Evolutionary conservation across 1,140 invertebrate species (phyloP), one percentile per base, ranked within the genome.

Genomic region (Ctenoplectra terminalis): DNA sequence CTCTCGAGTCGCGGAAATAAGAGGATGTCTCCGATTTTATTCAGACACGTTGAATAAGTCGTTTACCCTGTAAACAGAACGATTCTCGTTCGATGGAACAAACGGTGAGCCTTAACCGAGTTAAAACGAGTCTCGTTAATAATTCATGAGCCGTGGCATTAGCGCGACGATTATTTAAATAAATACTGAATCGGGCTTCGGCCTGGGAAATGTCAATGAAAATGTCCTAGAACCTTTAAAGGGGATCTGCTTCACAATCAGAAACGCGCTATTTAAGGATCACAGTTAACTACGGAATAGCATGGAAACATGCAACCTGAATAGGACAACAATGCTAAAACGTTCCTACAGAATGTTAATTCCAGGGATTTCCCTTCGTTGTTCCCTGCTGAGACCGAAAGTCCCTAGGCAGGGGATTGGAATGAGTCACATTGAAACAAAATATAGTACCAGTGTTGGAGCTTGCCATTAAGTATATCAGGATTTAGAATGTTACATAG

Each of bases 41-140:
- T 54, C 77, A 40, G 26, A 40, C 34, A 52, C 46, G 26, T 52
- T 80, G 48, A 80, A 80, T 80, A 72, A 80, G 70, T 80, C 69
- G 70, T 80, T 80, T 73, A 80, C 58, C 69, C 26, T 72, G 77
- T 40, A 50, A 73, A 72, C 76, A 79, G 46, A 29, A 8, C 17
- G 8, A 4, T 20, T 9, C 29, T 31, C 26, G 31, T 20, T 2
- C 17, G 23, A 23, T 3, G 46, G 37, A 17, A 73, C 77, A 61
- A 63, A 50, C 58, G 20, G 15, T 4, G 26, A 11, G 17, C 9
- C 31, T 70, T 70, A 37, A 60, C 37, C 54, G 13, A 34, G 76
- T 48, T 46, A n/a, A 80, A 80, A 64, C 40, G 26, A 37, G 9
- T 5, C 15, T 40, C 46, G 61, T 80, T 43, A 73, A 80, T 63